Base-by-base conservation (phyloP, 2,888 invertebrate species). In the Neoscelio sp. region DNA sequence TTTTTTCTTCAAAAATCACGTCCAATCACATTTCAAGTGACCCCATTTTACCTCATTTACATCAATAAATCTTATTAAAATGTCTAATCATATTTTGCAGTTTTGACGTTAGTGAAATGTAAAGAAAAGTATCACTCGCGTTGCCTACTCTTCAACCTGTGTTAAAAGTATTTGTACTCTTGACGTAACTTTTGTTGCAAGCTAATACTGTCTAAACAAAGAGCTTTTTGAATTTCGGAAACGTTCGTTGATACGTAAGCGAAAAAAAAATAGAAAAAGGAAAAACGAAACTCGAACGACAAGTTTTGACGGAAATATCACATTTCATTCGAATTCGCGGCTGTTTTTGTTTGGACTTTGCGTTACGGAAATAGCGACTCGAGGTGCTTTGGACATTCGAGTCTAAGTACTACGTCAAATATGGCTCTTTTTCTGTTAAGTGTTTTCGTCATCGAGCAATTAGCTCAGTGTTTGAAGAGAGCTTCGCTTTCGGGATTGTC, bases 401-500 rank as follows among this genome's bases (percentile, higher is more conserved):
- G 67, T 76, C 80, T 76, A 73, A 75, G 75, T 76, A 80, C 73
- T 58, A 42, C 13, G n/a, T 70, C 35, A 42, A 12, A 13, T 38
- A 10, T 62, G 46, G 15, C 50, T 58, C 46, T 38, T 28, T 73
- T 79, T 60, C 8, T n/a, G 33, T 65, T 54, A 67, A 75, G 50
- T 70, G 48, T 33, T 40, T 78, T 15, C 33, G 8, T 60, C 26
- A 13, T 46, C 30, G 10, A n/a, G 13, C 10, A 13, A 62, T 12
- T 10, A 7, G 18, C 40, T 87, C 81, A 90, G 56, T 87, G 89
- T 56, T 90, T 90, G 44, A 89, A 89, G 60, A 90, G 83, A 33
- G 90, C 89, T 75, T 91, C 90, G 60, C 88, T 90, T 74, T 91
- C 91, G 1, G 94, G 94, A 86, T 94, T 94, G 78, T 94, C 93